Conservation (phyloP, 2,113 vertebrate genomes). For the Boulengeromyrus knoepffleri region DNA sequence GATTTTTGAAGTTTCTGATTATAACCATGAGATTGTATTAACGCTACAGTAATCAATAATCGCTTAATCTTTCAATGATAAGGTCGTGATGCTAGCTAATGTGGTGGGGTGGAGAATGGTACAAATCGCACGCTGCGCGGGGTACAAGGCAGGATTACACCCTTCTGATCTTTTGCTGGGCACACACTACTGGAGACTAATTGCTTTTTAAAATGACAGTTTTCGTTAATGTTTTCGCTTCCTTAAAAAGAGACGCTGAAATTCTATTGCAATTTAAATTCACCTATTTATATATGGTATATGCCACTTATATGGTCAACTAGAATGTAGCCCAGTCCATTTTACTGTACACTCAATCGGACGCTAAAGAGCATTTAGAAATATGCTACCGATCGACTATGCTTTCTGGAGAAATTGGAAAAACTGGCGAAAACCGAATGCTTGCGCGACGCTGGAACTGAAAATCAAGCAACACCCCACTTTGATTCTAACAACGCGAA, state of each 20-base stretch:
- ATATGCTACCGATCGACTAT: background rate
- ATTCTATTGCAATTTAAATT: background rate
- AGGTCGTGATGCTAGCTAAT: background rate
- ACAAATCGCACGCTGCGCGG: background rate
- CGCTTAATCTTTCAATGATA: background rate
- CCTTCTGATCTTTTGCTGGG: background rate
- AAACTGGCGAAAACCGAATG: background rate
- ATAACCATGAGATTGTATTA: background rate
- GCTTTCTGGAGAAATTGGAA: background rate
- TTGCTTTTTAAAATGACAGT: background rate
- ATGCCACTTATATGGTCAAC: background rate
- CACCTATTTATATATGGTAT: background rate
- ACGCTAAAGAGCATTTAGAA: background rate
- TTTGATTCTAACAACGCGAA: background rate
- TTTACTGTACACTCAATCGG: background rate
- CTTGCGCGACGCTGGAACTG: background rate
- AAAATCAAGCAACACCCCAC: background rate
- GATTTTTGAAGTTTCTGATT: background rate
- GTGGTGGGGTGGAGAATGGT: background rate
- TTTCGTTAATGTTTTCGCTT: background rate
- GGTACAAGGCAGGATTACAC: background rate
- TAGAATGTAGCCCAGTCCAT: background rate
- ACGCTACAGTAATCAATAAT: background rate
- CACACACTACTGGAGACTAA: background rate
- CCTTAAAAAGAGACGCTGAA: background rate